These are phyloP conservation scores for Taxidea taxus DNA, from an alignment of 2,113 vertebrate genomes.

Conservation along the genomic window DNA sequence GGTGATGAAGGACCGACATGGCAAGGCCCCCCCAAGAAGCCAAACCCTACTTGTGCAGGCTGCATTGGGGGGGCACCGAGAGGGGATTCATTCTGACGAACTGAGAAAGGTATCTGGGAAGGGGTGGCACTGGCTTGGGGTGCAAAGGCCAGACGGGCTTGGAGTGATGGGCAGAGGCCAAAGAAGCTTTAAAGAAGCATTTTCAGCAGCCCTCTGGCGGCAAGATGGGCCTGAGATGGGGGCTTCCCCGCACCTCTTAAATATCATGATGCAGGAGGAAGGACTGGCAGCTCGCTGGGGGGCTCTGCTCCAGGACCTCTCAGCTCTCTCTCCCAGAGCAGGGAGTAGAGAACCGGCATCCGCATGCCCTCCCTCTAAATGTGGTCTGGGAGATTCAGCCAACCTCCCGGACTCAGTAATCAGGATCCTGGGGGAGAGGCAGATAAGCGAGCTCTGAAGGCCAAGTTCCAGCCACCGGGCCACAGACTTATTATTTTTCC, in stretches of 20 bases:
- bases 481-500: conserved; percentile 44
- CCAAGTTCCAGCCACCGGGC: conserved; percentile 5
- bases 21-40: background rate
- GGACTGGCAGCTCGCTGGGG: background rate
- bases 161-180: background rate
- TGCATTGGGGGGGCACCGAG: background rate
- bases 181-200: background rate
- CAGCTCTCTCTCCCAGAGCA: background rate
- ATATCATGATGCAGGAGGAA: background rate
- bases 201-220: background rate
- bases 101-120: background rate
- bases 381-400: conserved; percentile 56
- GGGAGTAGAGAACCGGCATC: background rate
- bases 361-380: conserved; percentile 45
- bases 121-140: background rate
- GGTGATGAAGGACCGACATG: background rate
- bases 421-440: conserved; percentile 61
- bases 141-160: background rate
- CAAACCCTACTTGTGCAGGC: background rate
- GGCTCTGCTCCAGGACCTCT: background rate
- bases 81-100: background rate
- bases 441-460: conserved; percentile 66
- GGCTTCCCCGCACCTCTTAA: background rate
- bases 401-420: conserved; percentile 80
- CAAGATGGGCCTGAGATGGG: background rate